A percentile compares a stretch with the other conserved stretches of the same genome.
Evolutionary conservation across 2,888 invertebrate species (phyloP).

Genomic region (Hofmannophila pseudospretella): DNA sequence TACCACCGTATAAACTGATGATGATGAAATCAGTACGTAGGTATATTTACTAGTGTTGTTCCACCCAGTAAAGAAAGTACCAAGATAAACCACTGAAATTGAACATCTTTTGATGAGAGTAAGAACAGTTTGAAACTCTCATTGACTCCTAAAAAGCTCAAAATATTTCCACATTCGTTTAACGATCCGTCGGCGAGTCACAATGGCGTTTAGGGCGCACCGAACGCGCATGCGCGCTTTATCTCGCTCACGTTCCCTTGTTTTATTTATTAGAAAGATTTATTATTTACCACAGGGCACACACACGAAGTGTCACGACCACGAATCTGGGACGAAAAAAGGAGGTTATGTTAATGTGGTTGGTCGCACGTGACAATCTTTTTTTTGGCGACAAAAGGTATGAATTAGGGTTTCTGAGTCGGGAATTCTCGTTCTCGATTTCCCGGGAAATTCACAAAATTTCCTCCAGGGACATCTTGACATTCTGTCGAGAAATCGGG

Average conservation of each 20-base stretch:
- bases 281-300: conserved; percentile 70
- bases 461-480: no score
- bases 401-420: not conserved
- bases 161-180: conserved; percentile 72
- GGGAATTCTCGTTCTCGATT: no score
- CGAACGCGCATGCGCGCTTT: conserved; percentile 68
- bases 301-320: conserved; percentile 76
- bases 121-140: no score
- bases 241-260: conserved; percentile 74
- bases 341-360: conserved; percentile 67
- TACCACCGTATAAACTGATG: no score
- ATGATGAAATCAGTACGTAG: no score
- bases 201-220: conserved; percentile 73
- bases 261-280: conserved; percentile 78
- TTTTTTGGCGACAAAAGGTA: not conserved
- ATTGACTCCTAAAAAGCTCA: conserved; percentile 49
- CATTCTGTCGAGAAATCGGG: no score
- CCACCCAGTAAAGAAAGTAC: no score
- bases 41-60: no score
- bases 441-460: no score
- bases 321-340: conserved; percentile 71
- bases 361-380: conserved; percentile 57
- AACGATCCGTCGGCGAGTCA: conserved; percentile 65
- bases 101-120: no score
- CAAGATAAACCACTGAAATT: no score